Percentiles rank a stretch among this genome's conserved stretches.
These are phyloP conservation scores for Chromis chromis DNA, from an alignment of 2,797 vertebrate genomes.

Conservation along the genomic window DNA sequence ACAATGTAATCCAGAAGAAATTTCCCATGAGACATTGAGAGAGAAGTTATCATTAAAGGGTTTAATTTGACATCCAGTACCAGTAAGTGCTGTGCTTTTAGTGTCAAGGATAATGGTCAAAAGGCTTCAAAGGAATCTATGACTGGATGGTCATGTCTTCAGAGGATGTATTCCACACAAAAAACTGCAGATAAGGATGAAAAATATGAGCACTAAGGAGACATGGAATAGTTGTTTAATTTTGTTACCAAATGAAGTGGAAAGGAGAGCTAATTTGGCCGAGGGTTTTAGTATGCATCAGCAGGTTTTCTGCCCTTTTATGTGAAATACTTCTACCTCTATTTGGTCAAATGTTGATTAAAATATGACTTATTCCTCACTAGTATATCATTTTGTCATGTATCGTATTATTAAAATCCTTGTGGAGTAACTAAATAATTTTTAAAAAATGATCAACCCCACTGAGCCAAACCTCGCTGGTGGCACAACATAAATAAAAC, in stretches of 20 bases:
- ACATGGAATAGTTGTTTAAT: conserved; percentile 40
- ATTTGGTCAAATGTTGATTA: conserved; percentile 49
- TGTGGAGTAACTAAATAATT: conserved; percentile 19
- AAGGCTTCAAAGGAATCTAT: conserved; percentile 81
- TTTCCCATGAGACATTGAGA: conserved; percentile 82
- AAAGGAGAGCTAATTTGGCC: conserved; percentile 37
- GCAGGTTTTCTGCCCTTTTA: conserved; percentile 26
- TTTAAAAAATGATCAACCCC: conserved; percentile 44
- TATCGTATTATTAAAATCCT: conserved; percentile 52
- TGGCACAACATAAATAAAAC: conserved; percentile 65
- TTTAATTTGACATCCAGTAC: conserved; percentile 87
- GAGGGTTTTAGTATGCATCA: conserved; percentile 30
- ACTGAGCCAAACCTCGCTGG: conserved; percentile 29
- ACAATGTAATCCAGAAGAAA: conserved; percentile 87
- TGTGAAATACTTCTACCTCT: conserved; percentile 20
- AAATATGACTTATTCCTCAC: conserved; percentile 47
- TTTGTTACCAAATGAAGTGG: conserved; percentile 40
- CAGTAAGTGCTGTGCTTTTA: conserved; percentile 80
- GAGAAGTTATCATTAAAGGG: conserved; percentile 85
- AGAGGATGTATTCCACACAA: conserved; percentile 63
- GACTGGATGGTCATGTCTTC: conserved; percentile 69
- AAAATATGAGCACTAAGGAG: conserved; percentile 53
- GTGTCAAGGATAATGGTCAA: conserved; percentile 85
- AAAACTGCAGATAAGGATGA: conserved; percentile 70
- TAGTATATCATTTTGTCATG: conserved; percentile 7